phyloP scores from a whole-genome alignment of 2,113 vertebrate species.

The Herpailurus yagouaroundi region DNA sequence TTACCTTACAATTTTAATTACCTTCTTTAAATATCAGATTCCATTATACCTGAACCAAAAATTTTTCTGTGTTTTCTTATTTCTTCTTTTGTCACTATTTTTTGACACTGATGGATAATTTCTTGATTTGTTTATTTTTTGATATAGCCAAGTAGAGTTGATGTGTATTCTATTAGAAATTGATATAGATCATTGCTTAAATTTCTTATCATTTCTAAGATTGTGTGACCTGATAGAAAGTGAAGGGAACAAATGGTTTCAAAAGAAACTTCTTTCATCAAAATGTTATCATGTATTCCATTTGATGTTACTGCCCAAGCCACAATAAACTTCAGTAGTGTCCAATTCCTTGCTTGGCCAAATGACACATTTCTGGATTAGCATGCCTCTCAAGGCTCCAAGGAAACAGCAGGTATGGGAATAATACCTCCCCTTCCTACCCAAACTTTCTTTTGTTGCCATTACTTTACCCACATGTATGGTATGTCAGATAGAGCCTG shows the following conservation, averaged over 20 bases:
- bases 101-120: not conserved
- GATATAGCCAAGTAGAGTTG: not conserved
- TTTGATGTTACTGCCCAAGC: not conserved
- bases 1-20: not conserved
- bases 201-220: not conserved
- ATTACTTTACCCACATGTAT: not conserved
- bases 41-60: not conserved
- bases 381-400: not conserved
- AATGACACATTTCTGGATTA: not conserved
- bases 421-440: not conserved
- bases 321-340: not conserved
- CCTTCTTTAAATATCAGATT: not conserved
- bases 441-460: not conserved
- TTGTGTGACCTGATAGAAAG: not conserved
- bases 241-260: not conserved
- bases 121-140: conserved; percentile 2
- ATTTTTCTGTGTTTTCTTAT: not conserved
- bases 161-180: not conserved
- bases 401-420: not conserved
- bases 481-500: not conserved
- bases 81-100: not conserved
- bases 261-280: not conserved
- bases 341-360: not conserved
- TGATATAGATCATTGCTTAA: not conserved
- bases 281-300: not conserved